These are phyloP conservation scores for Drepanosiphum platanoidis DNA, from an alignment of 2,888 invertebrate species.

Conservation along the genomic window DNA sequence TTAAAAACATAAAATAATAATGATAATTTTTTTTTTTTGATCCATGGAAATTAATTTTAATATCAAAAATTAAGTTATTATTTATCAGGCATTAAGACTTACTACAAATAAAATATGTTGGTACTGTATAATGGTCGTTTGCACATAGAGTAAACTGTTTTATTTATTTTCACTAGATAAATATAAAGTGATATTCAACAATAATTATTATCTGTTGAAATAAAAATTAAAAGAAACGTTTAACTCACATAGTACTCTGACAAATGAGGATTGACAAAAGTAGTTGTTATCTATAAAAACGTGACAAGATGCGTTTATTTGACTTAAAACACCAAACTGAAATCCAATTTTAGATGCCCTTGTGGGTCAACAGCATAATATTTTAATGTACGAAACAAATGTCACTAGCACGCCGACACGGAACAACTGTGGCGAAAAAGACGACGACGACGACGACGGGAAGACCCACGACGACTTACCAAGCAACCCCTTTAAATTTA, in stretches of 20 bases:
- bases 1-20: background rate
- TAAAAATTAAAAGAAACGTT: too few relatives aligned
- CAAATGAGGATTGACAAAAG: too few relatives aligned
- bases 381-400: background rate
- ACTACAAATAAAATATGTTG: too few relatives aligned
- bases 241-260: too few relatives aligned
- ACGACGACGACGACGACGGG: too few relatives aligned
- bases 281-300: background rate
- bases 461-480: constrained; percentile 30
- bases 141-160: too few relatives aligned
- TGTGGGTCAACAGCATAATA: constrained; percentile 39
- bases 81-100: background rate
- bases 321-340: background rate
- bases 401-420: background rate
- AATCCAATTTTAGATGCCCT: constrained; percentile 60
- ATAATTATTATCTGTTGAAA: too few relatives aligned
- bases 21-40: too few relatives aligned
- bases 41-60: too few relatives aligned
- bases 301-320: constrained; percentile 10
- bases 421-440: background rate
- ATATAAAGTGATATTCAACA: too few relatives aligned
- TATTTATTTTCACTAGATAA: too few relatives aligned
- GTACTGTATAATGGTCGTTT: too few relatives aligned
- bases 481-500: constrained; percentile 27
- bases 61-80: background rate